Conservation (phyloP, 2,113 vertebrate species). For the Egretta garzetta region DNA sequence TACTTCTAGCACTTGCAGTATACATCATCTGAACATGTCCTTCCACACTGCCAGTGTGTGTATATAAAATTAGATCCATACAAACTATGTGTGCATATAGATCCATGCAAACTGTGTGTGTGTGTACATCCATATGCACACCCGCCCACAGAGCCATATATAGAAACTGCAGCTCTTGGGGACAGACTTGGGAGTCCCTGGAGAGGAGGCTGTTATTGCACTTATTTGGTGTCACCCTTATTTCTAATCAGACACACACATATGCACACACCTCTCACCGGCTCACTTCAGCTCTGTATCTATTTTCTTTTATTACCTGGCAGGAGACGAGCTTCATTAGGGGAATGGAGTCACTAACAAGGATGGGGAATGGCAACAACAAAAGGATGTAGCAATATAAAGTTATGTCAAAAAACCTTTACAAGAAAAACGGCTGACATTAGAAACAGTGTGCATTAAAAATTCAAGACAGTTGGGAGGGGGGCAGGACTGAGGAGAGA, state of each 20-base stretch:
- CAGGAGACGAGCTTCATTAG: constrained; percentile 66
- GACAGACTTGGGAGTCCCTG: not conserved
- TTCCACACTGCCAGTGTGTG: rapidly evolving
- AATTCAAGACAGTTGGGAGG: constrained; percentile 24
- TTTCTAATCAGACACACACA: not conserved
- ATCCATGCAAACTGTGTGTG: rapidly evolving
- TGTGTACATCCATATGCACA: not conserved
- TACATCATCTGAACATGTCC: rapidly evolving
- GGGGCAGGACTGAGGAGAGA: constrained; percentile 4
- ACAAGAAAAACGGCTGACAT: constrained; percentile 60
- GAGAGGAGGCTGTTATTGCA: not conserved
- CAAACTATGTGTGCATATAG: rapidly evolving
- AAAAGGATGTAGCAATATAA: constrained; percentile 52
- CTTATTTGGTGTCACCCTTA: not conserved
- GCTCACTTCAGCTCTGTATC: constrained; percentile 23
- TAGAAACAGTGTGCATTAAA: constrained; percentile 58
- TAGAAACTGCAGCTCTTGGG: not conserved
- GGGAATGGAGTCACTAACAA: constrained; percentile 53
- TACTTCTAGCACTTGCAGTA: not conserved
- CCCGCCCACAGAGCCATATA: no score
- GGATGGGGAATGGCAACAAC: constrained; percentile 61
- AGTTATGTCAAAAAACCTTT: constrained; percentile 67
- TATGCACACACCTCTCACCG: not conserved
- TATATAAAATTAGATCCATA: not conserved
- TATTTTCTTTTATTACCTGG: constrained; percentile 59